These are phyloP conservation scores for Jordanella pulchra DNA, from an alignment of 2,797 vertebrate species.

Conservation along the genomic window DNA sequence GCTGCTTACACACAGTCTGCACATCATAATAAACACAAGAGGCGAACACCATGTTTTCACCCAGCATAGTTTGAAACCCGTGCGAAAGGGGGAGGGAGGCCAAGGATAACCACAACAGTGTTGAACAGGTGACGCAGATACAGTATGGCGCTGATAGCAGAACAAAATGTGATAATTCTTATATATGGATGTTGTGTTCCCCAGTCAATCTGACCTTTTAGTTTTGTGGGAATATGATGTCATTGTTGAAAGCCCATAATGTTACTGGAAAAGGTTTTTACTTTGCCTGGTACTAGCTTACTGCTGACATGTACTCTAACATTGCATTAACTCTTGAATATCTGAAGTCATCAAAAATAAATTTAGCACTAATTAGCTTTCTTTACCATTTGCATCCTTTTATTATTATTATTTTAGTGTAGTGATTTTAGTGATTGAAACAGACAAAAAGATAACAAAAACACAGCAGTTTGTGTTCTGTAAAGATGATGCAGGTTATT, in stretches of 20 bases:
- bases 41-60: constrained; percentile 49
- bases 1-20: constrained; percentile 66
- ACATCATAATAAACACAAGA: constrained; percentile 74
- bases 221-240: constrained; percentile 46
- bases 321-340: not conserved
- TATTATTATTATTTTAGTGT: not conserved
- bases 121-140: constrained; percentile 55
- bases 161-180: constrained; percentile 33
- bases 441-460: constrained; percentile 41
- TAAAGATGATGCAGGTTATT: not conserved
- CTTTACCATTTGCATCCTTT: not conserved
- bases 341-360: not conserved
- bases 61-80: constrained; percentile 17
- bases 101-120: constrained; percentile 30
- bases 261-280: constrained; percentile 24
- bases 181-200: constrained; percentile 14
- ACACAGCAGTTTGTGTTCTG: constrained; percentile 21
- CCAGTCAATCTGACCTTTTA: constrained; percentile 4
- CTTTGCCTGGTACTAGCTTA: not conserved
- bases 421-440: constrained; percentile 21
- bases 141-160: constrained; percentile 7
- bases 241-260: not conserved
- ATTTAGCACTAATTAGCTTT: not conserved
- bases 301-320: not conserved
- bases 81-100: constrained; percentile 12